Percentiles rank a stretch among this genome's conserved stretches.
These are phyloP conservation scores for Gobio occitaniae DNA, from an alignment of 2,797 vertebrate genomes.

Conservation along the genomic window DNA sequence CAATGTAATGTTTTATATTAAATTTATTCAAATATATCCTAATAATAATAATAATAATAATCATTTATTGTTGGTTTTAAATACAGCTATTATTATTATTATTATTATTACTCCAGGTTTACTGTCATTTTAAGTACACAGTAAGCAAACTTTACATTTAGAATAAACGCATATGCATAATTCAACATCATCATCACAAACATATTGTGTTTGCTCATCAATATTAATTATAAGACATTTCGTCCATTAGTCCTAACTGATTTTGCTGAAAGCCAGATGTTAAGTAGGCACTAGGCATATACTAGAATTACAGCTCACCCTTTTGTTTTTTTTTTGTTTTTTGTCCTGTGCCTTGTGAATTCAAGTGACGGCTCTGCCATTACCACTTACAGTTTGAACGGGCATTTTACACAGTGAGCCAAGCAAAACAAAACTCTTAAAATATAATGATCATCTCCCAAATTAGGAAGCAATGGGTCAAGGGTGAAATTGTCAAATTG, in stretches of 20 bases:
- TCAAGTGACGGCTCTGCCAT: neutral
- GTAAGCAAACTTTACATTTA: neutral
- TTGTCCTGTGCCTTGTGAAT: neutral
- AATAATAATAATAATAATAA: neutral
- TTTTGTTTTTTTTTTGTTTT: neutral
- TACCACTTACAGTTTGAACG: neutral
- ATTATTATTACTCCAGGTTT: neutral
- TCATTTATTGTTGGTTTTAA: no score
- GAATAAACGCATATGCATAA: neutral
- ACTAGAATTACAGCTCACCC: neutral
- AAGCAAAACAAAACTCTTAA: conserved; percentile 7
- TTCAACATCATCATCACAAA: neutral
- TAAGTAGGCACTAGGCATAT: neutral
- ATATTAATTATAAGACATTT: neutral
- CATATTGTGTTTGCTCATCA: neutral
- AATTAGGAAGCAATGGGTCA: neutral
- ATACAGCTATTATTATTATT: no score
- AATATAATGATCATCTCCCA: neutral
- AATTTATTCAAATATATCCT: neutral
- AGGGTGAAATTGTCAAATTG: neutral
- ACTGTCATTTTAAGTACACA: neutral
- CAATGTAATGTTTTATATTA: neutral
- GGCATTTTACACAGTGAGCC: neutral
- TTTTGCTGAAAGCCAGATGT: neutral
- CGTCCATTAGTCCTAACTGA: neutral